These are phyloP conservation scores for Lasioglossum albipes DNA, from an alignment of 1,140 invertebrate genomes.

Conservation along the genomic window DNA sequence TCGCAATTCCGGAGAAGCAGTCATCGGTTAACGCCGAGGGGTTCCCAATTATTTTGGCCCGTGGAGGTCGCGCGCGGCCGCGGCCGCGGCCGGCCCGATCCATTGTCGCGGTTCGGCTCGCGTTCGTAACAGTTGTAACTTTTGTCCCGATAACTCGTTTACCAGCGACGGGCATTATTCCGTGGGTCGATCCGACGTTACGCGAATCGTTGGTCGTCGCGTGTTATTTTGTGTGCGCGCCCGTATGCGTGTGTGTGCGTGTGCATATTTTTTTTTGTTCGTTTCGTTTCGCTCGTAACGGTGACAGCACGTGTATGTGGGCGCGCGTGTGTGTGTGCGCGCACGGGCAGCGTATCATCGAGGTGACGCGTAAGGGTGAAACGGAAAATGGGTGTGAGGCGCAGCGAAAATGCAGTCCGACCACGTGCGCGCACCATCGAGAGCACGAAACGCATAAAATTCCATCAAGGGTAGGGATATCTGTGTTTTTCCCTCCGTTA, in stretches of 20 bases:
- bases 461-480: constrained; percentile 57
- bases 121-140: constrained; percentile 53
- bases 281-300: neutral
- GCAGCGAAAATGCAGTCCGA: constrained; percentile 28
- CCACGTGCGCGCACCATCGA: constrained; percentile 51
- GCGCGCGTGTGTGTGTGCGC: too few relatives aligned
- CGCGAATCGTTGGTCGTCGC: constrained; percentile 29
- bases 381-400: neutral
- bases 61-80: neutral
- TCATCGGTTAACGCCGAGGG: constrained; percentile 10
- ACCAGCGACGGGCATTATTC: constrained; percentile 54
- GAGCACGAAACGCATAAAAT: constrained; percentile 67
- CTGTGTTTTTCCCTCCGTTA: constrained; percentile 27
- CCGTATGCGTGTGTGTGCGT: too few relatives aligned
- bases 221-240: neutral
- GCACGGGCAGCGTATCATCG: neutral
- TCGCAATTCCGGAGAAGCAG: constrained; percentile 3
- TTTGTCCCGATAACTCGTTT: constrained; percentile 61
- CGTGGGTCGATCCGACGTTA: constrained; percentile 40
- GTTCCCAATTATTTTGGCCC: constrained; percentile 50
- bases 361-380: constrained; percentile 22
- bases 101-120: constrained; percentile 27
- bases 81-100: constrained; percentile 4
- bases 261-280: neutral
- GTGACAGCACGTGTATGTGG: too few relatives aligned